A percentile compares a stretch with the other conserved stretches of the same genome.
These are phyloP conservation scores for Apteryx owenii DNA, from an alignment of 2,113 vertebrate species.

Conservation along the genomic window DNA sequence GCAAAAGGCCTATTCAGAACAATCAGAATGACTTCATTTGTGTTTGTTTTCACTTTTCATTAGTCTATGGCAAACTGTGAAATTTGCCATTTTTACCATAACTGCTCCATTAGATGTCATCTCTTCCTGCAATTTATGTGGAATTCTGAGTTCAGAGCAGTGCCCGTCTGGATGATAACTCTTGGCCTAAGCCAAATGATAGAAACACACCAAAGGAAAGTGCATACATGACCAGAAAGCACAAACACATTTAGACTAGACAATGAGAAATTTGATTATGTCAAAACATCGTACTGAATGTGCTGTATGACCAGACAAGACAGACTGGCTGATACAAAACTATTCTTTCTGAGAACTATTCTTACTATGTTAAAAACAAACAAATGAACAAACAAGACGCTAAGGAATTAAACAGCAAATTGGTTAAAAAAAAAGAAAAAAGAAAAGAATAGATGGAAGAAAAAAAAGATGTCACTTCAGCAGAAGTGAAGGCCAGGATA, in stretches of 20 bases:
- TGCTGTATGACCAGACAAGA: neutral
- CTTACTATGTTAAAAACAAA: neutral
- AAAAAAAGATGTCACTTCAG: neutral
- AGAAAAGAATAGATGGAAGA: too few species aligned
- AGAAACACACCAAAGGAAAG: constrained; percentile 7
- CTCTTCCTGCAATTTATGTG: constrained; percentile 57
- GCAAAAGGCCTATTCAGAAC: constrained; percentile 65
- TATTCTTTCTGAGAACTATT: neutral
- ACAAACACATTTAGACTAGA: neutral
- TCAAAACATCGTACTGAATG: neutral
- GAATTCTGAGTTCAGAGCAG: constrained; percentile 51
- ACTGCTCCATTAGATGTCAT: constrained; percentile 58
- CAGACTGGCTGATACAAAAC: neutral
- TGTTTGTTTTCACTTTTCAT: constrained; percentile 76
- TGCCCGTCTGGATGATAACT: constrained; percentile 3
- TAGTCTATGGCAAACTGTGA: constrained; percentile 75
- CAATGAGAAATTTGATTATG: neutral
- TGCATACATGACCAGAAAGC: neutral
- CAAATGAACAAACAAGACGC: neutral
- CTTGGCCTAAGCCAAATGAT: constrained; percentile 15
- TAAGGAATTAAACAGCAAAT: neutral
- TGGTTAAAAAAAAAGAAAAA: too few species aligned
- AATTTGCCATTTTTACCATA: constrained; percentile 72
- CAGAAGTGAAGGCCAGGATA: neutral
- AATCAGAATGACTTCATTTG: constrained; percentile 72